Percentiles rank a stretch among this genome's conserved stretches.
Conservation (phyloP, 2,888 invertebrate genomes). For the Aethes cnicana region DNA sequence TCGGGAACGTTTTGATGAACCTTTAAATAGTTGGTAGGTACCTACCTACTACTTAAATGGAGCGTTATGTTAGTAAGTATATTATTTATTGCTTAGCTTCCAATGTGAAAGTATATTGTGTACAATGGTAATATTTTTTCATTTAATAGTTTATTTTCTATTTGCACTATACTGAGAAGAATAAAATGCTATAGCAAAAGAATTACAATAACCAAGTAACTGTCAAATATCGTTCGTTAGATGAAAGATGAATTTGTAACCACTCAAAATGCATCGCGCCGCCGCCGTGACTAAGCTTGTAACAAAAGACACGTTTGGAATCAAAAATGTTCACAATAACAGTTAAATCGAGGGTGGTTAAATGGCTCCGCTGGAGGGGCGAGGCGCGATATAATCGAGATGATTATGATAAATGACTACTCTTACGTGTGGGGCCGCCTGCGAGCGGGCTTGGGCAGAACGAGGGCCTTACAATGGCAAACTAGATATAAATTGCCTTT, state of each 20-base stretch:
- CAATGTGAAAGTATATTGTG: no score
- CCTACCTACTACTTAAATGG: no score
- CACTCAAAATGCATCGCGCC: constrained; percentile 33
- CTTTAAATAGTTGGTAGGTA: no score
- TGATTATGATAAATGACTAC: constrained; percentile 78
- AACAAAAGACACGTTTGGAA: constrained; percentile 60
- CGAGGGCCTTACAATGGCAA: no score
- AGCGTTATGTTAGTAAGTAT: no score
- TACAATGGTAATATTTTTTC: no score
- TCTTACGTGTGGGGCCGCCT: constrained; percentile 41
- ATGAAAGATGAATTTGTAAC: constrained; percentile 48
- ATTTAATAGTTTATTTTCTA: no score
- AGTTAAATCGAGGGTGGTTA: constrained; percentile 79
- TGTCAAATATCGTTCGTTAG: constrained; percentile 52
- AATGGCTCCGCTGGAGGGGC: constrained; percentile 63
- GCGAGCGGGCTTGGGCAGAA: constrained; percentile 33
- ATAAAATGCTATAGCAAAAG: background rate
- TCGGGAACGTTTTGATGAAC: no score
- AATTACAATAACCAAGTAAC: constrained; percentile 31
- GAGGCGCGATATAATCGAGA: constrained; percentile 75
- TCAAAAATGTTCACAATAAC: constrained; percentile 72
- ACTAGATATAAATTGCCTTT: no score
- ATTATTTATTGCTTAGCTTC: no score
- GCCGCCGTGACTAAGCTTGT: constrained; percentile 46
- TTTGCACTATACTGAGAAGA: no score